A percentile compares a stretch with the other conserved stretches of the same genome.
Conservation (phyloP, 2,797 vertebrate species). For the Avahi laniger region DNA sequence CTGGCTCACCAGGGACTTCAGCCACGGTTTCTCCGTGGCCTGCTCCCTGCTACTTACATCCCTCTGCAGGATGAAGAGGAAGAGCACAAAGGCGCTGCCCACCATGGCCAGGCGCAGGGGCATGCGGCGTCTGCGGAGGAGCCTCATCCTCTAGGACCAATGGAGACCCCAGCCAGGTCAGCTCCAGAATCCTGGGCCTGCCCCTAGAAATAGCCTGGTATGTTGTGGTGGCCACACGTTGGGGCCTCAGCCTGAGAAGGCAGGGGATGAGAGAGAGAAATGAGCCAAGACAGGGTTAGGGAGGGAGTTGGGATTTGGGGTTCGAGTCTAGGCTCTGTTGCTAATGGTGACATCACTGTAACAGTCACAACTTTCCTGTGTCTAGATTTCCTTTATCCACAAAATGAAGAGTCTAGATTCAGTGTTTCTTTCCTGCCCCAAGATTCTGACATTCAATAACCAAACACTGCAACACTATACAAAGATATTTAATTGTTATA, state of each 20-base stretch:
- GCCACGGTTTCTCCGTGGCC: conserved; percentile 89
- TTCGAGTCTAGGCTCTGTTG: not conserved
- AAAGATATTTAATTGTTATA: not conserved
- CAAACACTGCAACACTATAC: not conserved
- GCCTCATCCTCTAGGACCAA: conserved; percentile 83
- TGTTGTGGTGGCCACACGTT: not conserved
- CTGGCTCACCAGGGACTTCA: conserved; percentile 90
- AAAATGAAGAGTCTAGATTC: not conserved
- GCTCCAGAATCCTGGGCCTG: accelerated
- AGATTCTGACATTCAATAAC: not conserved
- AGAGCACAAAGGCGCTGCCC: conserved; percentile 90
- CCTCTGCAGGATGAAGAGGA: conserved; percentile 91
- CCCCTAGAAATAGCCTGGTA: not conserved
- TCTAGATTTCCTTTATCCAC: not conserved
- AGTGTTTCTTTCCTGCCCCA: not conserved
- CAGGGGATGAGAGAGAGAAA: not conserved
- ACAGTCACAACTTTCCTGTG: no score
- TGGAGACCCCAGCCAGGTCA: not conserved
- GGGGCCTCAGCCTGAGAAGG: conserved; percentile 14
- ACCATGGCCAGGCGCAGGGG: conserved; percentile 89
- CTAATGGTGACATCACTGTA: not conserved
- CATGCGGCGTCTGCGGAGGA: conserved; percentile 87
- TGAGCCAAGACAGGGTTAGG: not conserved
- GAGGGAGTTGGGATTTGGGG: not conserved
- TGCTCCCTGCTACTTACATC: conserved; percentile 83